A percentile compares a stretch with the other conserved stretches of the same genome.
Evolutionary conservation across 2,888 invertebrate genomes (phyloP).

Genomic region (Erpobdella octoculata): DNA sequence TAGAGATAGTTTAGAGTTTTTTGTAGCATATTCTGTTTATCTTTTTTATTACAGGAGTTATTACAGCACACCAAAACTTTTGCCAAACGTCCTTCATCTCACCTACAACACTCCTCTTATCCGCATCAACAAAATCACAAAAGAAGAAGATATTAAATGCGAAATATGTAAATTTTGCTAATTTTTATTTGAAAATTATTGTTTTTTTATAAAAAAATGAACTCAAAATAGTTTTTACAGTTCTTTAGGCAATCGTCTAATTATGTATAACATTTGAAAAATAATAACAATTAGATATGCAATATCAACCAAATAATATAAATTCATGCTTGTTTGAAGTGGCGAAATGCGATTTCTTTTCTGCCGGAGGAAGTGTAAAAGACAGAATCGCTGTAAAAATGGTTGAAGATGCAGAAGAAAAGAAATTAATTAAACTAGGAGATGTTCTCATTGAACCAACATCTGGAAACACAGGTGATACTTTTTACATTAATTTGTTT

Average conservation of each 20-base stretch:
- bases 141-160: constrained; percentile 49
- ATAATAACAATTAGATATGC: no score
- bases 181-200: constrained; percentile 28
- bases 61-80: constrained; percentile 39
- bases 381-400: constrained; percentile 72
- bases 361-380: constrained; percentile 76
- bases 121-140: constrained; percentile 50
- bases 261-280: no score
- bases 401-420: constrained; percentile 84
- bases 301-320: no score
- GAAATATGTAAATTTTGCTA: constrained; percentile 51
- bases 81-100: constrained; percentile 46
- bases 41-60: not conserved
- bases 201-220: not conserved
- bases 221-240: no score
- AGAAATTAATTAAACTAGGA: constrained; percentile 77
- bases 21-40: no score
- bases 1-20: no score
- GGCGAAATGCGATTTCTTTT: constrained; percentile 93
- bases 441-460: constrained; percentile 91
- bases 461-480: constrained; percentile 65
- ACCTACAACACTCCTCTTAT: constrained; percentile 54
- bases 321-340: constrained; percentile 57
- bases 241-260: no score
- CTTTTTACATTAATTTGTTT: not conserved